phyloP scores from a whole-genome alignment of 2,888 invertebrate species.

The Drosophila testacea region DNA sequence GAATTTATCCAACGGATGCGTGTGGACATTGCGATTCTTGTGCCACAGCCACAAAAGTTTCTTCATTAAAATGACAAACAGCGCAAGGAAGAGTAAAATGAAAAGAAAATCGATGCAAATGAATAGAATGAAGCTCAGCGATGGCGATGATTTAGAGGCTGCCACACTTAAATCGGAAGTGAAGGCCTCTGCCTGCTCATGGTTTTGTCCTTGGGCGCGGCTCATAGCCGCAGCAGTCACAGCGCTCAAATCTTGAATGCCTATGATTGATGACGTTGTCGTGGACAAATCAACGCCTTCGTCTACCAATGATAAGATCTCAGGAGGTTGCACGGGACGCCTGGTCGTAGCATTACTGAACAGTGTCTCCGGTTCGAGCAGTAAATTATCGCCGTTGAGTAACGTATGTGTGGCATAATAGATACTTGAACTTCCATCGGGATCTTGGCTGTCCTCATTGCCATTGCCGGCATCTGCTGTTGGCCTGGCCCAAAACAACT shows the following conservation, averaged over 20 bases:
- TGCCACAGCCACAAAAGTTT: slow-evolving; percentile 87
- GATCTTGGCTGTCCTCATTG: slow-evolving; percentile 33
- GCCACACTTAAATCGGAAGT: slow-evolving; percentile 57
- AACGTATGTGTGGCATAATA: slow-evolving; percentile 70
- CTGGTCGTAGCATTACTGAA: slow-evolving; percentile 50
- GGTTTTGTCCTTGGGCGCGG: slow-evolving; percentile 10
- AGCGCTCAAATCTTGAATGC: slow-evolving; percentile 34
- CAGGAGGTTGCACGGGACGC: neutral
- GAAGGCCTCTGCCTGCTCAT: slow-evolving; percentile 56
- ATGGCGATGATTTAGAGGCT: slow-evolving; percentile 53
- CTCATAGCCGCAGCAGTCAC: slow-evolving; percentile 60
- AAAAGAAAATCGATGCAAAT: slow-evolving; percentile 89
- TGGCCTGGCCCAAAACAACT: slow-evolving; percentile 78
- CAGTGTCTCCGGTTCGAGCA: slow-evolving; percentile 72
- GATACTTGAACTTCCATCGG: slow-evolving; percentile 39
- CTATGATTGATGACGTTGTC: slow-evolving; percentile 66
- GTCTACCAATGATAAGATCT: slow-evolving; percentile 29
- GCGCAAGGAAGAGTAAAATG: slow-evolving; percentile 88
- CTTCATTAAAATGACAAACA: slow-evolving; percentile 89
- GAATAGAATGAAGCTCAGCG: slow-evolving; percentile 82
- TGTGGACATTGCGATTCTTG: slow-evolving; percentile 84
- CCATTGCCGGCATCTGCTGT: slow-evolving; percentile 54
- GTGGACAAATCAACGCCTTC: slow-evolving; percentile 38
- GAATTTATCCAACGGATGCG: slow-evolving; percentile 87
- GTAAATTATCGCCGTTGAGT: slow-evolving; percentile 80